Conservation (phyloP, 2,888 invertebrate species). For the Yponomeuta sedellus region DNA sequence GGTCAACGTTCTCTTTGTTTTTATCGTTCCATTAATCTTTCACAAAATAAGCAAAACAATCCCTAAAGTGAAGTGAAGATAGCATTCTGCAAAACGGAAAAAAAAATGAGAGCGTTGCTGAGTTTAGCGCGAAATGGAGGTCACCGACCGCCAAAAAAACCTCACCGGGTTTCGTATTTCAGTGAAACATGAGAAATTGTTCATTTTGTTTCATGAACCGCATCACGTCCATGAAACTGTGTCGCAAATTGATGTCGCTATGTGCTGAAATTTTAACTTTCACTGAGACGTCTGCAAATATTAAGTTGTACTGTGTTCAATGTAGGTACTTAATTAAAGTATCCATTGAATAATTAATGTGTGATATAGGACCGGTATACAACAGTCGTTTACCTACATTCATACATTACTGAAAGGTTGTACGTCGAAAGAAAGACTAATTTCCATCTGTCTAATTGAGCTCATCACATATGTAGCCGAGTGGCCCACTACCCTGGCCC, state of each 20-base stretch:
- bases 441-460: background rate
- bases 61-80: conserved; percentile 34
- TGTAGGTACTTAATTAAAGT: no score
- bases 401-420: background rate
- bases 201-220: conserved; percentile 26
- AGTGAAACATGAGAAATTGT: conserved; percentile 41
- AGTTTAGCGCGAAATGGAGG: conserved; percentile 45
- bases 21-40: conserved; percentile 40
- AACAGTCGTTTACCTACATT: background rate
- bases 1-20: conserved; percentile 45
- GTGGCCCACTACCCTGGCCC: conserved; percentile 69
- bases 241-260: background rate
- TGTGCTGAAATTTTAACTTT: background rate
- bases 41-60: conserved; percentile 35
- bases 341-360: no score
- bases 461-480: conserved; percentile 25
- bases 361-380: no score
- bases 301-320: no score
- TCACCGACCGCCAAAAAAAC: conserved; percentile 35
- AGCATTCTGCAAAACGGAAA: conserved; percentile 28
- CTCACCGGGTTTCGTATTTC: conserved; percentile 34
- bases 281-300: no score
- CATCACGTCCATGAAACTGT: background rate
- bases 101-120: conserved; percentile 31
- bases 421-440: background rate